Conservation (phyloP, 2,797 vertebrate species). For the Austrolebias charrua region DNA sequence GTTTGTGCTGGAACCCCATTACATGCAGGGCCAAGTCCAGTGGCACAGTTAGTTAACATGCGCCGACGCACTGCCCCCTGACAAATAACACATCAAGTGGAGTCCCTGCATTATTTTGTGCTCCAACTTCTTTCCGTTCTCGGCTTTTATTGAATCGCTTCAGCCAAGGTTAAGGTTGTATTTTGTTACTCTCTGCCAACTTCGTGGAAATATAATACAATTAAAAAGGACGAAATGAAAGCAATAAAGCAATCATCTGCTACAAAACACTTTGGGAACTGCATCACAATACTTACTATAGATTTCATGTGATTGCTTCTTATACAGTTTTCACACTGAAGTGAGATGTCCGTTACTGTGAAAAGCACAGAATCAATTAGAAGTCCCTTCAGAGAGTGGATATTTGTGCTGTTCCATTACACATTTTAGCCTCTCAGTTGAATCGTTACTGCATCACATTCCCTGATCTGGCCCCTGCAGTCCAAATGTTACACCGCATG, state of each 20-base stretch:
- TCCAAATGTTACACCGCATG: constrained; percentile 70
- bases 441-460: constrained; percentile 72
- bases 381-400: constrained; percentile 58
- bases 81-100: constrained; percentile 78
- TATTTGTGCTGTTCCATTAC: constrained; percentile 68
- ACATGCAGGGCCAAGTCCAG: constrained; percentile 71
- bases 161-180: constrained; percentile 60
- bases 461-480: constrained; percentile 66
- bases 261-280: constrained; percentile 49
- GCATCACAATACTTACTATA: constrained; percentile 54
- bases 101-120: constrained; percentile 59
- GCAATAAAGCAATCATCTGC: constrained; percentile 50
- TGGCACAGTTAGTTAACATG: constrained; percentile 80
- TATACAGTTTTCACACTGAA: constrained; percentile 61
- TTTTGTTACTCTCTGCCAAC: constrained; percentile 39
- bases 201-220: constrained; percentile 46
- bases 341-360: constrained; percentile 61
- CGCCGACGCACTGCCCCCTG: constrained; percentile 72
- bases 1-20: constrained; percentile 75
- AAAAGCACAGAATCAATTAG: constrained; percentile 73
- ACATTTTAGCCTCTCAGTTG: constrained; percentile 54
- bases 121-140: constrained; percentile 62
- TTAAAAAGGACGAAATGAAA: constrained; percentile 43
- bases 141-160: constrained; percentile 65
- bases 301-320: constrained; percentile 55